Evolutionary conservation across 2,888 invertebrate genomes (phyloP).

Genomic region (Blastobasis lacticolella): DNA sequence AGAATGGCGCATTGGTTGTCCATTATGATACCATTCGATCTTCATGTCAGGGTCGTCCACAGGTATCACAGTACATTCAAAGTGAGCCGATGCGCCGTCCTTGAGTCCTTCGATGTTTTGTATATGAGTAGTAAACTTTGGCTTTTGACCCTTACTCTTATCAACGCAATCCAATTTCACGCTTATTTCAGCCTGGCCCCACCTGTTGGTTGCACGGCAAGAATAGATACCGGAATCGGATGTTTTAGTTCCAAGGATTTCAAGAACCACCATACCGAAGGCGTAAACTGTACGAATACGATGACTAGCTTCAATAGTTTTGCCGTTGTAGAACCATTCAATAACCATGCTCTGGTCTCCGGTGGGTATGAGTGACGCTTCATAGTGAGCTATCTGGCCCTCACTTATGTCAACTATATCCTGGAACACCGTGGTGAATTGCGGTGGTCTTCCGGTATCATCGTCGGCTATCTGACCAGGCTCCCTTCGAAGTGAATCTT

Average conservation of each 20-base stretch:
- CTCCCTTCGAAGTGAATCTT: constrained; percentile 86
- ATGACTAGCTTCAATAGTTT: constrained; percentile 90
- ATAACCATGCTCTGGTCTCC: constrained; percentile 95
- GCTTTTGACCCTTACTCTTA: constrained; percentile 88
- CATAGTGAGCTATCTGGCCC: constrained; percentile 97
- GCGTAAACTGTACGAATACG: constrained; percentile 95
- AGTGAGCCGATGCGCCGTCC: constrained; percentile 95
- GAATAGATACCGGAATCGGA: constrained; percentile 94
- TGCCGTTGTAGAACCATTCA: constrained; percentile 97
- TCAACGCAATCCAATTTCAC: constrained; percentile 88
- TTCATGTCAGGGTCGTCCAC: constrained; percentile 95
- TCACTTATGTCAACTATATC: constrained; percentile 89
- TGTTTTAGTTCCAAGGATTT: constrained; percentile 94
- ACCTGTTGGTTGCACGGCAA: constrained; percentile 91
- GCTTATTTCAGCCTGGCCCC: constrained; percentile 90
- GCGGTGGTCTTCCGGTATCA: constrained; percentile 88
- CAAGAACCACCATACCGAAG: constrained; percentile 97
- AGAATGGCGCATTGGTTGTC: constrained; percentile 89
- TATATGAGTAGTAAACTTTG: constrained; percentile 91
- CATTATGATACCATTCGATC: constrained; percentile 98
- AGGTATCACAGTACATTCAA: constrained; percentile 95
- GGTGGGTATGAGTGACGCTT: constrained; percentile 94
- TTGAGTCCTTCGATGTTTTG: constrained; percentile 87
- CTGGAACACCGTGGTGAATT: constrained; percentile 90
- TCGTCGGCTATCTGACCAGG: constrained; percentile 79